A percentile compares a stretch with the other conserved stretches of the same genome.
phyloP scores from a whole-genome alignment of 1,140 invertebrate species.

The Solenopsis invicta region DNA sequence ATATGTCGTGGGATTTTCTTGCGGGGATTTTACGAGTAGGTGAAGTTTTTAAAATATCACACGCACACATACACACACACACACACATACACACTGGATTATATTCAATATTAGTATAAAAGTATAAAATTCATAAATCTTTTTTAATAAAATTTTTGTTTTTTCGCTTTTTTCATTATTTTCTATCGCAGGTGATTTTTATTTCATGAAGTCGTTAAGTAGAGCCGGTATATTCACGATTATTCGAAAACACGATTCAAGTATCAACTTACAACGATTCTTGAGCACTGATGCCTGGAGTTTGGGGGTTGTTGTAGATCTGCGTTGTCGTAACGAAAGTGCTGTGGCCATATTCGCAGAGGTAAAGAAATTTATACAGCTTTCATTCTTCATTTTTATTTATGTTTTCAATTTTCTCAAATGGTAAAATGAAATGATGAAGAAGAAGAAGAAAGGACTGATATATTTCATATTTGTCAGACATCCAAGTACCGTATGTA shows the following conservation, averaged over 20 bases:
- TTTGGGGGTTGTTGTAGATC: conserved; percentile 74
- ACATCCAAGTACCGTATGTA: conserved; percentile 72
- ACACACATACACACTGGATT: no score
- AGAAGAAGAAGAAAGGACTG: not conserved
- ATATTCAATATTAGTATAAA: no score
- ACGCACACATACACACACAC: no score
- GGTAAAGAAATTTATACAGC: conserved; percentile 56
- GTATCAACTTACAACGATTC: conserved; percentile 67
- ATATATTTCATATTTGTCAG: conserved; percentile 58
- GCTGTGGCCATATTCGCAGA: conserved; percentile 69
- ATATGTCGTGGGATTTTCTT: conserved; percentile 77
- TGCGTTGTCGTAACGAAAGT: conserved; percentile 69
- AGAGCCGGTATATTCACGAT: conserved; percentile 70
- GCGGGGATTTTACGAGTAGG: conserved; percentile 72
- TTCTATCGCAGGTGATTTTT: conserved; percentile 70
- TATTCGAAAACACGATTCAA: conserved; percentile 52
- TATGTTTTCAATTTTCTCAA: not conserved
- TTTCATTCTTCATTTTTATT: not conserved
- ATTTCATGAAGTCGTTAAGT: conserved; percentile 72
- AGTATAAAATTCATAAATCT: not conserved
- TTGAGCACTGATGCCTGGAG: conserved; percentile 63
- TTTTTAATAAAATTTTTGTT: not conserved
- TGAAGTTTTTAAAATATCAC: not conserved
- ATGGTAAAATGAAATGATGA: not conserved
- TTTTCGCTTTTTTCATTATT: not conserved